Evolutionary conservation across 2,888 invertebrate genomes (phyloP), one percentile per base, ranked within the genome.

Genomic region (Brenthis ino): DNA sequence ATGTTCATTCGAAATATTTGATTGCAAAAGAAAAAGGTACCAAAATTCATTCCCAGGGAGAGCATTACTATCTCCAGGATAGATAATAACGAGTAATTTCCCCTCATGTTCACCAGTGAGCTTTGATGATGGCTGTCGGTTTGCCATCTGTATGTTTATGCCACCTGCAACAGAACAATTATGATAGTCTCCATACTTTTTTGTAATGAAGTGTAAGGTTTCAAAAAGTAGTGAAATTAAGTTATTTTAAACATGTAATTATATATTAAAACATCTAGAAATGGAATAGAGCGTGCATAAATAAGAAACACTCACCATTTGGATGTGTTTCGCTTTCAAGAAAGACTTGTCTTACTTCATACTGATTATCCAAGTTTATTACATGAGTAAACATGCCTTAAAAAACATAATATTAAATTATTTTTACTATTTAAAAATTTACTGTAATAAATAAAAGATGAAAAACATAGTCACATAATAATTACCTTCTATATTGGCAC

Each of bases 11-110:
- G 28, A 28, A 28, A 28, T 55, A 24, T 55, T 28, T 24, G 5
- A 24, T 56, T 56, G 28, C 0, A 48, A 14, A 14, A 20, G 20
- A 60, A 4, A n/a, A 48, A 72, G 80, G 75, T 58, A 91, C 96
- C 96, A 96, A 81, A 95, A 96, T 79, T 96, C 96, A 76, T 96
- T 96, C 50, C 96, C 96, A 2, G 96, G 96, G 67, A 95, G 90
- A 0, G 96, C 94, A 79, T 96, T 96, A 5, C 95, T 94, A 78
- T 96, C 96, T 95, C 95, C 95, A 0, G 96, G 95, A 77, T 96
- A 96, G 0, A 95, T 95, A 47, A 95, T 94, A 0, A 96, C 93
- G n/a, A 95, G 85, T 13, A 94, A 80, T 72, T 92, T 93, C 64
- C 93, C 90, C 47, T 79, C 85, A 72, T 93, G 81, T 68, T 85